Evolutionary conservation across 2,888 invertebrate species (phyloP).

Genomic region (Melinaea menophilus): DNA sequence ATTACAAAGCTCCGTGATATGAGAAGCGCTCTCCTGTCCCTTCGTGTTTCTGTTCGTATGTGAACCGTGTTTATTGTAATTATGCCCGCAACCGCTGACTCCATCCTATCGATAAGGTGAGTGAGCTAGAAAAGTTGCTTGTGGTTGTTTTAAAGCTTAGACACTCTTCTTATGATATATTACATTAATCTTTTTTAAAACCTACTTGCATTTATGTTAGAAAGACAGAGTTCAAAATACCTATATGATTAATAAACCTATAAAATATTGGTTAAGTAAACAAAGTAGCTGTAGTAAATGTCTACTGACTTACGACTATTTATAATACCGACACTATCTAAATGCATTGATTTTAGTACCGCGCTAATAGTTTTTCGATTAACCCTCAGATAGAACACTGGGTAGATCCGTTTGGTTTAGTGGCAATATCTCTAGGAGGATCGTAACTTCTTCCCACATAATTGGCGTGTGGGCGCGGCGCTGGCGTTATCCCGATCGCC

Average conservation of each 20-base stretch:
- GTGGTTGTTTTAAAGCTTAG: slow-evolving; percentile 19
- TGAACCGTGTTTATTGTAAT: slow-evolving; percentile 71
- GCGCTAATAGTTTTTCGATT: slow-evolving; percentile 65
- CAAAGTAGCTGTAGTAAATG: slow-evolving; percentile 13
- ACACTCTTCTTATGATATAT: slow-evolving; percentile 12
- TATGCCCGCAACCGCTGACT: slow-evolving; percentile 56
- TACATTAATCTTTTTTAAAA: neutral
- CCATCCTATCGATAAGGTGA: slow-evolving; percentile 48
- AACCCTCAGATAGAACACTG: slow-evolving; percentile 42
- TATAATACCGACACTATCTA: slow-evolving; percentile 42
- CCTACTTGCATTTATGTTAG: slow-evolving; percentile 6
- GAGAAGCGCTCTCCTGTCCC: slow-evolving; percentile 49
- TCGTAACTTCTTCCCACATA: slow-evolving; percentile 76
- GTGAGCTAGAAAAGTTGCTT: slow-evolving; percentile 29
- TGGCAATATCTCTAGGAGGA: slow-evolving; percentile 62
- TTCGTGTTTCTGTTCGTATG: slow-evolving; percentile 53
- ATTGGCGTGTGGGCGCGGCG: slow-evolving; percentile 75
- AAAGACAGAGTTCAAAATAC: slow-evolving; percentile 1
- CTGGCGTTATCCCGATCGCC: slow-evolving; percentile 70
- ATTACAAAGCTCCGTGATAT: slow-evolving; percentile 45
- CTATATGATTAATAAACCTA: slow-evolving; percentile 12
- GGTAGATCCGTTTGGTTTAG: slow-evolving; percentile 54
- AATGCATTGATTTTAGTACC: slow-evolving; percentile 59
- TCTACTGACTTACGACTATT: slow-evolving; percentile 36
- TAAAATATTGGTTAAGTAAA: slow-evolving; percentile 13